These are phyloP conservation scores for Phylloscopus whistleri DNA, from an alignment of 2,113 vertebrate genomes.

Conservation along the genomic window DNA sequence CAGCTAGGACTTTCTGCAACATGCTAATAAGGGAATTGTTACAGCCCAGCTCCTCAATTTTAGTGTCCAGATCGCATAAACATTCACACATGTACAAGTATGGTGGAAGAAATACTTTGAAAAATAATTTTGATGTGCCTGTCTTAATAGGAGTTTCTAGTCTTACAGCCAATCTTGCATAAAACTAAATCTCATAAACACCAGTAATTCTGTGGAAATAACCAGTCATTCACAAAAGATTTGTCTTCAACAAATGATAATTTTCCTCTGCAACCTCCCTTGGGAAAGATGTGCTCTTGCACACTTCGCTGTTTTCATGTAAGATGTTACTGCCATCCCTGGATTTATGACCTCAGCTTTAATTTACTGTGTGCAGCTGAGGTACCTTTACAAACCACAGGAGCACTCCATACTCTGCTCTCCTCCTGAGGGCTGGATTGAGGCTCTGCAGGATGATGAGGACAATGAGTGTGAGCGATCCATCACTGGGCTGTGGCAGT, in stretches of 20 bases:
- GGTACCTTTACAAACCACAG: background rate
- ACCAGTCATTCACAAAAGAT: background rate
- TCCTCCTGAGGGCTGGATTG: background rate
- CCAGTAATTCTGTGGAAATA: background rate
- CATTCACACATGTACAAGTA: background rate
- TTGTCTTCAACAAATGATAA: background rate
- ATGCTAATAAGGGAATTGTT: background rate
- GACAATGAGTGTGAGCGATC: rapidly evolving
- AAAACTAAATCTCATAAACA: background rate
- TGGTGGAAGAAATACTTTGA: background rate
- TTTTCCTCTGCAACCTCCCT: background rate
- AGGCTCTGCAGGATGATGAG: background rate
- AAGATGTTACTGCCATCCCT: background rate
- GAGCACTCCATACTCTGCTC: background rate
- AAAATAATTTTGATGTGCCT: background rate
- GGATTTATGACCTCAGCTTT: background rate
- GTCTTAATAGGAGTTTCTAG: background rate
- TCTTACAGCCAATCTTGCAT: background rate
- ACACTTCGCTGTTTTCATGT: background rate
- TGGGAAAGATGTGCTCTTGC: background rate
- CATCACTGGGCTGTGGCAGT: background rate
- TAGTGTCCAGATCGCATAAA: background rate
- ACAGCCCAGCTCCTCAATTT: background rate
- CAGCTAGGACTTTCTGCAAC: background rate
- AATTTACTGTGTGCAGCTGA: background rate